Evolutionary conservation across 1,140 invertebrate genomes (phyloP).

Genomic region (Mactra quadrangularis): DNA sequence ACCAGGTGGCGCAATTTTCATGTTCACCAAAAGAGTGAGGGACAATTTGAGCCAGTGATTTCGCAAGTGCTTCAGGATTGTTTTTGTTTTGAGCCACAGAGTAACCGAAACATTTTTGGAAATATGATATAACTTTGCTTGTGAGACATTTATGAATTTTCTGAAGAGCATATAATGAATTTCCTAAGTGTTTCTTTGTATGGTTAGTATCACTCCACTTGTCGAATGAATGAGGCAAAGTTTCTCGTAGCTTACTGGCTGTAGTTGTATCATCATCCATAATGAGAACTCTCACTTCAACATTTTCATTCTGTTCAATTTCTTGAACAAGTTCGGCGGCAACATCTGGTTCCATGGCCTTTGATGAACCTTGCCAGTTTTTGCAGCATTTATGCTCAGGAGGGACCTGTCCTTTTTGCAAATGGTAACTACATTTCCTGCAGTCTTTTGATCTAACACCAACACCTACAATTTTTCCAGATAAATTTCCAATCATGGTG

Average conservation of each 20-base stretch:
- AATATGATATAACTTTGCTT: conserved; percentile 21
- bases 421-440: background rate
- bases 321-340: background rate
- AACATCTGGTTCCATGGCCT: conserved; percentile 47
- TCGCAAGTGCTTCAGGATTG: conserved; percentile 4
- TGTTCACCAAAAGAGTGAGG: conserved; percentile 26
- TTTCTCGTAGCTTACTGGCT: background rate
- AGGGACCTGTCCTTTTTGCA: background rate
- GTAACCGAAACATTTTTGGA: conserved; percentile 34
- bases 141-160: conserved; percentile 26
- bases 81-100: conserved; percentile 21
- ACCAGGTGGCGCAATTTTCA: conserved; percentile 1
- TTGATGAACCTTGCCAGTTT: conserved; percentile 52
- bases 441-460: conserved; percentile 19
- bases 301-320: conserved; percentile 23
- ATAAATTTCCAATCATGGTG: conserved; percentile 36
- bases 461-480: conserved; percentile 22
- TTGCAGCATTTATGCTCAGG: conserved; percentile 28
- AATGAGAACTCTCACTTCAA: conserved; percentile 9
- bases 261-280: conserved; percentile 57
- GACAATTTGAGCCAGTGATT: background rate
- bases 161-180: conserved; percentile 27
- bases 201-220: conserved; percentile 48
- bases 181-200: conserved; percentile 41
- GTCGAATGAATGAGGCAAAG: background rate